Conservation (phyloP, 2,888 invertebrate species). For the Crematogaster levior region DNA sequence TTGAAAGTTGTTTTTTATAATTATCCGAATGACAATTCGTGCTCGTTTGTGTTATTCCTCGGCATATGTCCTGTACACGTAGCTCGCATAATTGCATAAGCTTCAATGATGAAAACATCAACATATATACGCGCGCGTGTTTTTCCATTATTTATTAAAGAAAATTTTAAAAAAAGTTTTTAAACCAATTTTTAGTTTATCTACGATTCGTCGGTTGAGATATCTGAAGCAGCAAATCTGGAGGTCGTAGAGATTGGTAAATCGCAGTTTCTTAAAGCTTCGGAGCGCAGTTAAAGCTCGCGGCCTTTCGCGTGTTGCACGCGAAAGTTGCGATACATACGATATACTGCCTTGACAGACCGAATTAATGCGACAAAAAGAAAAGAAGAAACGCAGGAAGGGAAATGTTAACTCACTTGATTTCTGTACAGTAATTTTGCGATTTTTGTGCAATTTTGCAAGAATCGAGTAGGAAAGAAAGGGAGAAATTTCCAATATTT, state of each 20-base stretch:
- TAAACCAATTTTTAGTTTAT: constrained; percentile 2
- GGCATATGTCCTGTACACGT: background rate
- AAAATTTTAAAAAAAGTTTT: background rate
- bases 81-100: background rate
- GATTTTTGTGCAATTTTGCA: constrained; percentile 13
- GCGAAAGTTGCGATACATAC: constrained; percentile 28
- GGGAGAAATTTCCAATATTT: background rate
- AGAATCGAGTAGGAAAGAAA: background rate
- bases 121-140: background rate
- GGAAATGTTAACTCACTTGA: constrained; percentile 1
- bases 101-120: background rate
- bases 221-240: constrained; percentile 25
- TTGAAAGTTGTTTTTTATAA: constrained; percentile 31
- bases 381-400: background rate
- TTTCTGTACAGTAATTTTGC: background rate
- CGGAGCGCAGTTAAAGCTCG: constrained; percentile 24
- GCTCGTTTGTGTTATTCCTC: background rate
- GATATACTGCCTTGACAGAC: constrained; percentile 41
- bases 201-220: background rate
- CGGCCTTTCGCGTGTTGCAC: constrained; percentile 50
- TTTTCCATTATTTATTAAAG: background rate
- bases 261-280: constrained; percentile 10
- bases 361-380: constrained; percentile 44
- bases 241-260: constrained; percentile 24
- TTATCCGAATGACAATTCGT: constrained; percentile 3